phyloP scores from a whole-genome alignment of 1,140 invertebrate species.

The Scaptomyza graminum region DNA sequence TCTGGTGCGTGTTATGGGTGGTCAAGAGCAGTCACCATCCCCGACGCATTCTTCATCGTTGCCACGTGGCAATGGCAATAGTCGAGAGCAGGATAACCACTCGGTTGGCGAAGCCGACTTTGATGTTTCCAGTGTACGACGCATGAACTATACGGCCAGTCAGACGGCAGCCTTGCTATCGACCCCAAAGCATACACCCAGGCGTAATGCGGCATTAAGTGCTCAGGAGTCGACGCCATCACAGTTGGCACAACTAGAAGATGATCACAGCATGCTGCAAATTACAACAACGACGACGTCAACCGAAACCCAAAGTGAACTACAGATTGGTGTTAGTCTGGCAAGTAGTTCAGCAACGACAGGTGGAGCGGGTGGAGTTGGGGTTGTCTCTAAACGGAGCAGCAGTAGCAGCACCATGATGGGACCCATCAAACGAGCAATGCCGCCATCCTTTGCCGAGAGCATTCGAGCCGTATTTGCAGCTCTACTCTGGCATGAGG shows the following conservation, averaged over 20 bases:
- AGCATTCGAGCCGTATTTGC: conserved; percentile 96
- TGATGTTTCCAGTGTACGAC: conserved; percentile 62
- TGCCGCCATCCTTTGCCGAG: conserved; percentile 96
- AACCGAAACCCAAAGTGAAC: conserved; percentile 62
- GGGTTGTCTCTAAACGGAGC: not conserved
- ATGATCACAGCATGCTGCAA: conserved; percentile 70
- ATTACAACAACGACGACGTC: conserved; percentile 72
- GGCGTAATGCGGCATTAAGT: conserved; percentile 29
- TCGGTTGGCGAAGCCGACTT: conserved; percentile 56
- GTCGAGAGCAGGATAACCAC: conserved; percentile 84
- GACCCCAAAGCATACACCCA: conserved; percentile 77
- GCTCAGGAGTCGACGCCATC: not conserved
- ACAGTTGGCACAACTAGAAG: conserved; percentile 57
- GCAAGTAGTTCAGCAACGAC: conserved; percentile 25
- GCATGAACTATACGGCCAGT: conserved; percentile 73
- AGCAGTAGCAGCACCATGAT: conserved; percentile 53
- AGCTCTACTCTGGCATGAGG: conserved; percentile 98
- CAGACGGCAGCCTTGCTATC: conserved; percentile 75
- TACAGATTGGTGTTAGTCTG: conserved; percentile 48
- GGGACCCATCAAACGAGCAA: conserved; percentile 88
- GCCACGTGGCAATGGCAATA: conserved; percentile 86
- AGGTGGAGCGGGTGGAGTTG: not conserved
- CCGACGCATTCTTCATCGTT: conserved; percentile 85
- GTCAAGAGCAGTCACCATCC: conserved; percentile 85
- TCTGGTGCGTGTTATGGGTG: conserved; percentile 90